Conservation (phyloP, 2,797 vertebrate species). For the Lithobates sylvaticus region DNA sequence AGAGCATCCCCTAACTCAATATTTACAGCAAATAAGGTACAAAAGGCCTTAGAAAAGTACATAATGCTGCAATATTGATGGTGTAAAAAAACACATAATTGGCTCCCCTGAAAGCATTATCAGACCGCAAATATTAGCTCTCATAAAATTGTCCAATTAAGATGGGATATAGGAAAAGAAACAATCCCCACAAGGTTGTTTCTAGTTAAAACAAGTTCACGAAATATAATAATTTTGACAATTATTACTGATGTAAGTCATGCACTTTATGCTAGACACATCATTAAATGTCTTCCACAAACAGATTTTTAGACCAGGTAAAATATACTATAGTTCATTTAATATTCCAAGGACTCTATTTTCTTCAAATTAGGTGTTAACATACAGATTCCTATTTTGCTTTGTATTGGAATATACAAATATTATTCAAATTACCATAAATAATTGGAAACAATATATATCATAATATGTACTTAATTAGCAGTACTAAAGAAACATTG, state of each 20-base stretch:
- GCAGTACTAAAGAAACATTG: too few relatives aligned
- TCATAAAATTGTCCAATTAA: conserved; percentile 71
- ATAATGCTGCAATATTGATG: conserved; percentile 63
- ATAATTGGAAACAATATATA: too few relatives aligned
- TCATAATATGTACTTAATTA: too few relatives aligned
- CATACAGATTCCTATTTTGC: background rate
- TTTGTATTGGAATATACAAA: background rate
- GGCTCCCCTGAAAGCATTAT: conserved; percentile 71
- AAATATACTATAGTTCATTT: conserved; percentile 26
- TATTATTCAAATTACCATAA: background rate
- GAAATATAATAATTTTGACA: conserved; percentile 62
- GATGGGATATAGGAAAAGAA: conserved; percentile 62
- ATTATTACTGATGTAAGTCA: conserved; percentile 66
- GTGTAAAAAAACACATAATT: conserved; percentile 66
- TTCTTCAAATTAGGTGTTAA: background rate
- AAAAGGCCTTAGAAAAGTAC: conserved; percentile 64
- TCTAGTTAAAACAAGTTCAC: conserved; percentile 62
- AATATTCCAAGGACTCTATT: background rate
- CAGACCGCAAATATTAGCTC: conserved; percentile 68
- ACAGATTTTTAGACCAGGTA: conserved; percentile 26
- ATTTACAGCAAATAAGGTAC: conserved; percentile 68
- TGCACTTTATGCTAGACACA: conserved; percentile 45
- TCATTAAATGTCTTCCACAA: conserved; percentile 48
- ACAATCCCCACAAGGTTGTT: conserved; percentile 65
- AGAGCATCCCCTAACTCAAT: conserved; percentile 68